phyloP scores from a whole-genome alignment of 1,140 invertebrate species.

The Proales similis region DNA sequence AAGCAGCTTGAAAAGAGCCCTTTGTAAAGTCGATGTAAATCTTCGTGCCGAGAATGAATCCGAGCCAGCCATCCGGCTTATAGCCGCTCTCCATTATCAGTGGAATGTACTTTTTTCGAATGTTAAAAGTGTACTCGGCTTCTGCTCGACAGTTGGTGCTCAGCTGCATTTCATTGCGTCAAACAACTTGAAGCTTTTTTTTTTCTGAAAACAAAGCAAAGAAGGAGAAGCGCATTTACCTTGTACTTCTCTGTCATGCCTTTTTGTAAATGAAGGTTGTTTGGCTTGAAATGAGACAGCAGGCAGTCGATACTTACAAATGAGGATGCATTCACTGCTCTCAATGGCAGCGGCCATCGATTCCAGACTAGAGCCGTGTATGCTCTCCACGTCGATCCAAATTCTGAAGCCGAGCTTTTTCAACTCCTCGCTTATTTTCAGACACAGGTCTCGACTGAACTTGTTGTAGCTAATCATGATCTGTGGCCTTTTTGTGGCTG shows the following conservation, averaged over 20 bases:
- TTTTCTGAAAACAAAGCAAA: too few relatives aligned
- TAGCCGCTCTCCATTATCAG: conserved; percentile 45
- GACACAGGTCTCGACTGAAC: neutral
- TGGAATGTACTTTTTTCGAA: conserved; percentile 44
- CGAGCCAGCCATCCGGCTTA: conserved; percentile 47
- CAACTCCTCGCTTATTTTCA: conserved; percentile 5
- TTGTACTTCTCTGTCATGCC: conserved; percentile 51
- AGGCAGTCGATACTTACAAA: conserved; percentile 49
- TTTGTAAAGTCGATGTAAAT: conserved; percentile 43
- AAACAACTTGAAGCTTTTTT: too few relatives aligned
- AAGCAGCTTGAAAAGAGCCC: conserved; percentile 4
- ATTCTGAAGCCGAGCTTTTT: neutral
- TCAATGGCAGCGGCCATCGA: conserved; percentile 52
- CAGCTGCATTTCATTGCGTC: too few relatives aligned
- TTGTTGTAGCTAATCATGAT: conserved; percentile 28
- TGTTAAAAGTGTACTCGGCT: conserved; percentile 47
- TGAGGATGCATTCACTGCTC: conserved; percentile 45
- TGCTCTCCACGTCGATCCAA: conserved; percentile 39
- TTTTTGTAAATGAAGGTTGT: too few relatives aligned
- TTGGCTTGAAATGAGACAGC: too few relatives aligned
- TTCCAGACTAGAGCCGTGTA: conserved; percentile 44
- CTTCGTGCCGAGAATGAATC: conserved; percentile 45
- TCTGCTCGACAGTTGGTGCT: conserved; percentile 47
- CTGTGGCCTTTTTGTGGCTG: too few relatives aligned
- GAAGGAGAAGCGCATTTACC: too few relatives aligned